Conservation (phyloP, 2,888 invertebrate genomes). For the Gastracanthus pulcherrimus region DNA sequence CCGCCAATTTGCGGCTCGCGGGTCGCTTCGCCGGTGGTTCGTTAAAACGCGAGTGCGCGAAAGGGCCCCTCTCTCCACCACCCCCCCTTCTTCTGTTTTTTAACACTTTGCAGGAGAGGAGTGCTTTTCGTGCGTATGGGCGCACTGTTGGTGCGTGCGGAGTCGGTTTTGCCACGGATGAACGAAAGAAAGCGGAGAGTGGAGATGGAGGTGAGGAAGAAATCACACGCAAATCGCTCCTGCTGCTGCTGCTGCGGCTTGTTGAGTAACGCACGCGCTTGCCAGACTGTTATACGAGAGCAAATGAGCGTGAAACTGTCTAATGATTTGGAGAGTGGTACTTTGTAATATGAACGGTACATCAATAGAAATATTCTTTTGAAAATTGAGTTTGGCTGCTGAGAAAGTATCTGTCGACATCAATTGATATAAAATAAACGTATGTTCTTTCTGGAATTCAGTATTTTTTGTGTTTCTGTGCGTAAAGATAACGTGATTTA, state of each 20-base stretch:
- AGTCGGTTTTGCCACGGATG: too few species aligned
- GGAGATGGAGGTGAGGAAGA: neutral
- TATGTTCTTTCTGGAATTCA: too few species aligned
- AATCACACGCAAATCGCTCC: conserved; percentile 4
- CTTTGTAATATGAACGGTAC: too few species aligned
- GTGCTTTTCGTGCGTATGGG: neutral
- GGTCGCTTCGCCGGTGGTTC: conserved; percentile 53
- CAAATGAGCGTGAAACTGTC: too few species aligned
- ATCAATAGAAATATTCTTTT: too few species aligned
- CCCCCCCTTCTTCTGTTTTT: neutral
- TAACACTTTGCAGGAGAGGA: neutral
- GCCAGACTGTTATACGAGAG: conserved; percentile 4
- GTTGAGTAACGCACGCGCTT: neutral
- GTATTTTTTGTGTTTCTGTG: too few species aligned
- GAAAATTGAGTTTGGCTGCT: too few species aligned
- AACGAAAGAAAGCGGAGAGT: too few species aligned
- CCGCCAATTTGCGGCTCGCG: conserved; percentile 43
- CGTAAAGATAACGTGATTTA: too few species aligned
- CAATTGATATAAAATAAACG: too few species aligned
- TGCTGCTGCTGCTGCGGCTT: neutral
- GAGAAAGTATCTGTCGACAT: too few species aligned
- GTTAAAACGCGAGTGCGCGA: conserved; percentile 42
- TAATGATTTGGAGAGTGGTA: too few species aligned
- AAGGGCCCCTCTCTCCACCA: neutral
- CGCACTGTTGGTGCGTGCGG: neutral